Conservation (phyloP, 2,888 invertebrate genomes). For the Poecilus cupreus region DNA sequence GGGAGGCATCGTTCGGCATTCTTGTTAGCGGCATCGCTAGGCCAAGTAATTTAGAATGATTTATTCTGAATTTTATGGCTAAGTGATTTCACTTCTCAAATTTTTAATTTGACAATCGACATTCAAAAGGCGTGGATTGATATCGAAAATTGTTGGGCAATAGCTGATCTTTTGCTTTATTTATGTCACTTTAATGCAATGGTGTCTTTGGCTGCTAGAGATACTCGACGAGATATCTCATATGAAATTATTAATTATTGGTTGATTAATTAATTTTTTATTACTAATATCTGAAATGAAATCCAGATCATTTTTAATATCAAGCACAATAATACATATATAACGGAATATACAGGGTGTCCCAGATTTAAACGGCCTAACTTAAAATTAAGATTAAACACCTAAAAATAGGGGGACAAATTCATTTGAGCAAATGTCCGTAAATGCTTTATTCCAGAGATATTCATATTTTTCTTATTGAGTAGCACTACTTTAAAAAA, state of each 20-base stretch:
- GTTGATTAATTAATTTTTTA: conserved; percentile 29
- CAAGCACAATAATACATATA: no score
- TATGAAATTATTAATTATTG: conserved; percentile 26
- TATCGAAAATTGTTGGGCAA: conserved; percentile 39
- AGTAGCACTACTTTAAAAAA: no score
- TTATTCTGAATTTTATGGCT: conserved; percentile 55
- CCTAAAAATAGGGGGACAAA: no score
- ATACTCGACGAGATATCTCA: neutral
- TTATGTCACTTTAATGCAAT: conserved; percentile 36
- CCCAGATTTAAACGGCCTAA: no score
- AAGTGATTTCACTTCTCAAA: conserved; percentile 57
- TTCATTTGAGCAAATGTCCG: no score
- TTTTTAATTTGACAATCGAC: conserved; percentile 58
- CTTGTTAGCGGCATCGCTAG: conserved; percentile 48
- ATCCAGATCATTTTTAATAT: no score
- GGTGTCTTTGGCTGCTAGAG: neutral
- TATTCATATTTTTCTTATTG: no score
- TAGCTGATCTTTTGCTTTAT: conserved; percentile 20
- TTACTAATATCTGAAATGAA: no score
- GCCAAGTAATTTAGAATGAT: conserved; percentile 56
- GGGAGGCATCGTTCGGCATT: conserved; percentile 41
- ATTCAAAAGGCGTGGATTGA: conserved; percentile 57
- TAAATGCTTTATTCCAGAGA: no score
- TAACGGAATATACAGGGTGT: no score
- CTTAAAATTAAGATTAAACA: no score